Base-by-base conservation (phyloP, 2,797 vertebrate species). In the Mus minutoides region DNA sequence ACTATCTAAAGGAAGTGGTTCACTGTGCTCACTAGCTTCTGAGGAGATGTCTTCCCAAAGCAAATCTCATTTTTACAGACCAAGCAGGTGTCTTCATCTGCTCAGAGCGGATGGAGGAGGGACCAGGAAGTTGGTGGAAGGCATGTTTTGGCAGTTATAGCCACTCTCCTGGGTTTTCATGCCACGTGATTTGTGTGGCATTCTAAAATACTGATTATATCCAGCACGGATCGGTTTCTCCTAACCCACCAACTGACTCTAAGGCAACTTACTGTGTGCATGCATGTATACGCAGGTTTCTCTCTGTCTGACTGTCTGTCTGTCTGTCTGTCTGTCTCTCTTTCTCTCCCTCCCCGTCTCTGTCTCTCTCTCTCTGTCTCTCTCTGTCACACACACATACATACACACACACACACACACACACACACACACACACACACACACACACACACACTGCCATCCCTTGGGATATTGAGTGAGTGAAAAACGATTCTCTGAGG, bases 381-480 rank as follows among this genome's bases (percentile, higher is more conserved):
- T 67, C 29, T 67, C 29, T n/a, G n/a, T n/a, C n/a, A 8, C 62
- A 64, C 62, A 62, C 60, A 29, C 10, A 12, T 8, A 29, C 26
- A 62, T n/a, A 8, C 62, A 64, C 62, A 62, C 60, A 29, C 10
- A 12, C 22, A 29, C 26, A 62, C 60, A 49, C 46, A 49, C 46
- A 49, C 46, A 49, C 46, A 49, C 49, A 31, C 62, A 64, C 64
- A 67, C 67, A 69, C 67, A 21, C 67, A 34, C 64, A 67, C 64
- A 67, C 64, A 67, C 71, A 26, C 40, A 40, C 73, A 40, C 10
- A 5, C 37, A 11, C 75, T 4, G 0, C 21, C 43, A 14, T 46
- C 14, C 46, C 22, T 82, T 21, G 40, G 60, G 43, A n/a, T 17
- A 0, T 0, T 2, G 0, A 31, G 67, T 9, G 86, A 77, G 0